Evolutionary conservation across 2,797 vertebrate genomes (phyloP).

Genomic region (Hapalemur alaotrensis): DNA sequence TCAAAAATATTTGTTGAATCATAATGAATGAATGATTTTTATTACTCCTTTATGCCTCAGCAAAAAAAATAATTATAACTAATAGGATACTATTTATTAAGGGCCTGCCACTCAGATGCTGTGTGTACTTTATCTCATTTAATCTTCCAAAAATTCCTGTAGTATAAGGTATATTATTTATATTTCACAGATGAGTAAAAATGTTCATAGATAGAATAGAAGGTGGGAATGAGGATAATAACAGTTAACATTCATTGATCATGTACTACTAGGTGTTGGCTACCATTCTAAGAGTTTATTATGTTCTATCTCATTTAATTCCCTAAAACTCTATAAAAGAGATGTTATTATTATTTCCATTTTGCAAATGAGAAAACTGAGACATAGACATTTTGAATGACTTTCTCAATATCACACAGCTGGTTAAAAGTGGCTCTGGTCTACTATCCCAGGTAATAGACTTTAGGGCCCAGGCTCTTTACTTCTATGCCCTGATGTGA

Average conservation of each 20-base stretch:
- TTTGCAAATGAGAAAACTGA: background rate
- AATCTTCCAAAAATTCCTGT: background rate
- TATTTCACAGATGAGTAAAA: conserved; percentile 17
- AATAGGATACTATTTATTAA: background rate
- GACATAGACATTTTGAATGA: background rate
- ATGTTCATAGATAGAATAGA: background rate
- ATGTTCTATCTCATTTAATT: conserved; percentile 1
- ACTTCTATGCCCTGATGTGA: background rate
- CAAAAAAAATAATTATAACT: conserved; percentile 6
- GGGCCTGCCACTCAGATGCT: background rate
- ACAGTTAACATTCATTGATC: background rate
- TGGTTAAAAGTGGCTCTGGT: background rate
- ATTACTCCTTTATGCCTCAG: background rate
- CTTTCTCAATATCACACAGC: background rate
- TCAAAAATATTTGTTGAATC: background rate
- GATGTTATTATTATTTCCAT: background rate
- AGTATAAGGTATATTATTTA: background rate
- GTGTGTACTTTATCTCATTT: background rate
- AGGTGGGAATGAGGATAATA: background rate
- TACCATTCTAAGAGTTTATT: background rate
- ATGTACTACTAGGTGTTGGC: background rate
- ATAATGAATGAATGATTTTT: conserved; percentile 18
- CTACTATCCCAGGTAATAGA: background rate
- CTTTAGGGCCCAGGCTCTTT: background rate
- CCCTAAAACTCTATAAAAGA: background rate